A percentile compares a stretch with the other conserved stretches of the same genome.
These are phyloP conservation scores for Agrenia bidenticulata DNA, from an alignment of 2,888 invertebrate species.

Conservation along the genomic window DNA sequence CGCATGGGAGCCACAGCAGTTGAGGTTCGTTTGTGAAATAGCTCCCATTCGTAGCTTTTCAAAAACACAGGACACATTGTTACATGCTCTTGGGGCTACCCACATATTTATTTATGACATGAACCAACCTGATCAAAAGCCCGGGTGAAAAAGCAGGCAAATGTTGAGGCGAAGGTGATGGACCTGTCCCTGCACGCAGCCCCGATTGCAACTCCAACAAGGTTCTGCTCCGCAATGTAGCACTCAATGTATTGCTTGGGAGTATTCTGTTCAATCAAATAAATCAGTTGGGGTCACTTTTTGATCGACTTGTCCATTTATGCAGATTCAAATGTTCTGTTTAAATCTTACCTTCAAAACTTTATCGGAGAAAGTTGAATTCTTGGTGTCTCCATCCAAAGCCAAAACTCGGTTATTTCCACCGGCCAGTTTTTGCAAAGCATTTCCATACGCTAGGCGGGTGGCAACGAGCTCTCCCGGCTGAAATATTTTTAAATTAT, in stretches of 20 bases:
- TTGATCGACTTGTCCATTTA: not conserved
- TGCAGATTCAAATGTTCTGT: not conserved
- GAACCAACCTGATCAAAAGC: conserved; percentile 84
- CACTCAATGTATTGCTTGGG: conserved; percentile 88
- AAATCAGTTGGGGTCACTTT: not conserved
- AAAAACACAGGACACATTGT: conserved; percentile 23
- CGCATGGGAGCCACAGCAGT: conserved; percentile 95
- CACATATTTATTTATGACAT: too few species aligned
- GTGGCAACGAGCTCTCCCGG: conserved; percentile 79
- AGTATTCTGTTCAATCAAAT: conserved; percentile 53
- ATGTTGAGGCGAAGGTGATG: conserved; percentile 93
- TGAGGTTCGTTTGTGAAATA: conserved; percentile 95
- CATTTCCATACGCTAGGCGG: conserved; percentile 90
- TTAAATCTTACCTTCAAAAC: conserved; percentile 66
- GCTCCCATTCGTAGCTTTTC: conserved; percentile 94
- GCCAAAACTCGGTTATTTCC: conserved; percentile 77
- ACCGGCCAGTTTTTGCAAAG: conserved; percentile 80
- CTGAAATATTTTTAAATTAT: conserved; percentile 24
- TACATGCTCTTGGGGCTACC: too few species aligned
- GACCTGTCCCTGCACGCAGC: conserved; percentile 89
- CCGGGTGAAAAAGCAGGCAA: conserved; percentile 95
- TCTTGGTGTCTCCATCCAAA: conserved; percentile 96
- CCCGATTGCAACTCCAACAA: conserved; percentile 94
- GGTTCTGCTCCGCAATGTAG: conserved; percentile 98
- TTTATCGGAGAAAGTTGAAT: conserved; percentile 95